Percentiles rank a stretch among this genome's conserved stretches.
These are phyloP conservation scores for Terebella lapidaria DNA, from an alignment of 2,888 invertebrate species.

Conservation along the genomic window DNA sequence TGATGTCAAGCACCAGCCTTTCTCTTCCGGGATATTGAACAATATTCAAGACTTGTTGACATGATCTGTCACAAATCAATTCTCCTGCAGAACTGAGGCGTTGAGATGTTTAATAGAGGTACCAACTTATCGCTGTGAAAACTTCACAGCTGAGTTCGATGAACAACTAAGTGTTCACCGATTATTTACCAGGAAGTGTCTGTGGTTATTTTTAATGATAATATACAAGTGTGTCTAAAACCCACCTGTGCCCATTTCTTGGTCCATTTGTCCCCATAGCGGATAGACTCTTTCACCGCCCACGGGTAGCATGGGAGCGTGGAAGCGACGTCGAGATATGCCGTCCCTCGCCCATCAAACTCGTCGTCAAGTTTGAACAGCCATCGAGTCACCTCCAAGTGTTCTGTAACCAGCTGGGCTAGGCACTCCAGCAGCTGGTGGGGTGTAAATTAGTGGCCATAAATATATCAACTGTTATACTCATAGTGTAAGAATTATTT, in stretches of 20 bases:
- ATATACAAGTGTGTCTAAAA: no score
- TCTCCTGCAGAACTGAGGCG: no score
- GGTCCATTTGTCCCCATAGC: constrained; percentile 53
- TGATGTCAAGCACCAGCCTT: no score
- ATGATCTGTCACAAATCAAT: no score
- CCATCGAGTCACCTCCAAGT: constrained; percentile 49
- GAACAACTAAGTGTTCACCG: no score
- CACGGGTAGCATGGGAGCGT: constrained; percentile 47
- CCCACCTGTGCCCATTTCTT: constrained; percentile 54
- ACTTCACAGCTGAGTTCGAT: no score
- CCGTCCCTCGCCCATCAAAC: constrained; percentile 51
- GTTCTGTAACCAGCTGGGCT: constrained; percentile 51
- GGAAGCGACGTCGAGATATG: constrained; percentile 45
- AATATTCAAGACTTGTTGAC: no score
- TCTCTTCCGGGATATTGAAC: no score
- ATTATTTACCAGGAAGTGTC: no score
- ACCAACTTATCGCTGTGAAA: no score
- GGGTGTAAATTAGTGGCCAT: background rate
- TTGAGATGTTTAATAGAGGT: no score
- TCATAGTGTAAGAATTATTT: background rate
- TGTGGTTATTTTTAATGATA: no score
- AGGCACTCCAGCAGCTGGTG: constrained; percentile 48
- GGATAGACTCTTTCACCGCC: constrained; percentile 47
- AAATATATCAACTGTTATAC: background rate
- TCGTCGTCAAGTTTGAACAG: constrained; percentile 52